Percentiles rank a stretch among this genome's conserved stretches.
Conservation (phyloP, 2,113 vertebrate species). For the Pelvicachromis taeniatus region DNA sequence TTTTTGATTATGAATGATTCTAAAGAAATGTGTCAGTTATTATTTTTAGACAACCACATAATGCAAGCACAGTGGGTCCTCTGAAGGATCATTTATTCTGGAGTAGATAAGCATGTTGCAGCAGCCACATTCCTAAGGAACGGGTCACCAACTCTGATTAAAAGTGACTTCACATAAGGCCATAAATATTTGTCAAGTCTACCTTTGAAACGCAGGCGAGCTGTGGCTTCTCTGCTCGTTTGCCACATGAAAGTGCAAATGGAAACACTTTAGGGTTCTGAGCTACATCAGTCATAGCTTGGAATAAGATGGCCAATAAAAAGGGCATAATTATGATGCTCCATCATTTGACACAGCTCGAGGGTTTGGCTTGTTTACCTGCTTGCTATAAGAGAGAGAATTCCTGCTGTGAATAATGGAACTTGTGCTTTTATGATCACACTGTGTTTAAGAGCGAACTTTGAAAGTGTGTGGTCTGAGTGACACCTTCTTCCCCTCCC, state of each 20-base stretch:
- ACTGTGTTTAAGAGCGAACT: slow-evolving; percentile 69
- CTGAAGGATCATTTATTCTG: slow-evolving; percentile 70
- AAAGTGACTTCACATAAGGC: slow-evolving; percentile 69
- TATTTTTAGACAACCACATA: slow-evolving; percentile 74
- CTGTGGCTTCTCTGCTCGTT: slow-evolving; percentile 57
- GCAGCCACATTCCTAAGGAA: slow-evolving; percentile 62
- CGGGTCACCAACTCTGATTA: slow-evolving; percentile 68
- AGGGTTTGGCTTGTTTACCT: slow-evolving; percentile 65
- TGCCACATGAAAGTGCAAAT: slow-evolving; percentile 78
- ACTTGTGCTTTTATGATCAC: slow-evolving; percentile 65
- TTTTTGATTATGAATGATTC: slow-evolving; percentile 67
- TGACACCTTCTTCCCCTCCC: slow-evolving; percentile 41
- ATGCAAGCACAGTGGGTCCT: slow-evolving; percentile 55
- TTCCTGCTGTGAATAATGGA: slow-evolving; percentile 74
- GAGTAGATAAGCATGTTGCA: slow-evolving; percentile 68
- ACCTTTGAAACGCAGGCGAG: slow-evolving; percentile 74
- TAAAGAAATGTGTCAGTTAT: slow-evolving; percentile 74
- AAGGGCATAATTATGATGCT: slow-evolving; percentile 74
- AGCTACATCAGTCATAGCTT: slow-evolving; percentile 76
- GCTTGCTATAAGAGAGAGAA: slow-evolving; percentile 23
- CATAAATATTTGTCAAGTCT: slow-evolving; percentile 78
- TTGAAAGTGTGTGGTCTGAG: slow-evolving; percentile 76
- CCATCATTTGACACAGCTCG: slow-evolving; percentile 74
- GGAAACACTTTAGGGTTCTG: slow-evolving; percentile 75
- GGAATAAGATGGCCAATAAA: slow-evolving; percentile 79